These are phyloP conservation scores for Thunnus thynnus DNA, from an alignment of 2,113 vertebrate species.

Conservation along the genomic window DNA sequence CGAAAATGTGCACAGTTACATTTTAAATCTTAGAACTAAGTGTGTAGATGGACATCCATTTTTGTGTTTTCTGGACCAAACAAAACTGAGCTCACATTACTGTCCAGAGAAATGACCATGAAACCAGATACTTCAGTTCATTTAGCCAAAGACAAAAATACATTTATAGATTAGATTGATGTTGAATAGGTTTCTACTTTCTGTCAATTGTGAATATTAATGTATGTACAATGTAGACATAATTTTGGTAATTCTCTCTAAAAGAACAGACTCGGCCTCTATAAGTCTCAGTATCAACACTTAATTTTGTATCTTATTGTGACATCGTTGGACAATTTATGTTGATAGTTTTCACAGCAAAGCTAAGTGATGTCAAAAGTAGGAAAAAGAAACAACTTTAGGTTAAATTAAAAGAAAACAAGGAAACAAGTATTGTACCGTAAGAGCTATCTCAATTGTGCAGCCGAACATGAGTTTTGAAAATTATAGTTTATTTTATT, in stretches of 20 bases:
- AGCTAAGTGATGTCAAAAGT: slow-evolving; percentile 7
- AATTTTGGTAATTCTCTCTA: slow-evolving; percentile 32
- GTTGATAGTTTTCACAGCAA: slow-evolving; percentile 26
- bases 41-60: slow-evolving; percentile 45
- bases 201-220: slow-evolving; percentile 56
- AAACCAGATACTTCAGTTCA: slow-evolving; percentile 38
- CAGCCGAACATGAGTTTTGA: slow-evolving; percentile 7
- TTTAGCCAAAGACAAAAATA: slow-evolving; percentile 73
- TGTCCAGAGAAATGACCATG: slow-evolving; percentile 39
- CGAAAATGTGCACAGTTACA: slow-evolving; percentile 33
- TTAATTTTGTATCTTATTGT: slow-evolving; percentile 14
- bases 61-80: slow-evolving; percentile 58
- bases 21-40: slow-evolving; percentile 30
- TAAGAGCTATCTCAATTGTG: slow-evolving; percentile 30
- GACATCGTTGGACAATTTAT: slow-evolving; percentile 30
- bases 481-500: slow-evolving; percentile 2
- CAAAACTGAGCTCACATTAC: slow-evolving; percentile 43
- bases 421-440: slow-evolving; percentile 3
- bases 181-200: slow-evolving; percentile 55
- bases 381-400: neutral
- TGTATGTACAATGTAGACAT: slow-evolving; percentile 29
- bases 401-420: slow-evolving; percentile 9
- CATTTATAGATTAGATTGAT: slow-evolving; percentile 46
- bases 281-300: slow-evolving; percentile 14
- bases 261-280: slow-evolving; percentile 3